Conservation (phyloP, 2,797 vertebrate species). For the Enteromius paludinosus region DNA sequence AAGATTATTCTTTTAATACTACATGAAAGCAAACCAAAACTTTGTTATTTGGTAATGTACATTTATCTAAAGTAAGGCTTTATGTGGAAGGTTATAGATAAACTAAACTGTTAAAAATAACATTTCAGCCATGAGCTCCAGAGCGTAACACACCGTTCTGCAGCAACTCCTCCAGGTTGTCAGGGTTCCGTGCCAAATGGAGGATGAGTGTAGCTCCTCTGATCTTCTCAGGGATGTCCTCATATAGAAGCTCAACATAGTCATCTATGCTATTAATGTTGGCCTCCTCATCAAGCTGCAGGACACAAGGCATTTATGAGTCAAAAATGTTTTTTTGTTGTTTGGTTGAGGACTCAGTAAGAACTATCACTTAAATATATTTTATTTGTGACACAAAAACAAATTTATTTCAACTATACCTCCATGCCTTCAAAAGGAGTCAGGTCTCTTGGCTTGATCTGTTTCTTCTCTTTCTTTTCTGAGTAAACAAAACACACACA, state of each 20-base stretch:
- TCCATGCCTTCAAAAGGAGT: constrained; percentile 88
- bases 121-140: background rate
- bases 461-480: constrained; percentile 87
- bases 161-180: constrained; percentile 92
- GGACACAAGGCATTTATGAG: background rate
- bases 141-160: constrained; percentile 79
- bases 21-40: background rate
- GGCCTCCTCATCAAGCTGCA: constrained; percentile 84
- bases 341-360: background rate
- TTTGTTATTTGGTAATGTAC: background rate
- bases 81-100: background rate
- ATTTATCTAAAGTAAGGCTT: background rate
- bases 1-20: background rate
- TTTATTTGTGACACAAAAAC: background rate
- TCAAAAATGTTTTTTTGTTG: constrained; percentile 8
- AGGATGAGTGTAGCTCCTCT: constrained; percentile 89
- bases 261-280: constrained; percentile 90
- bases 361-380: background rate
- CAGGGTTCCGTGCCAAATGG: constrained; percentile 89
- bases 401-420: constrained; percentile 71
- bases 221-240: constrained; percentile 92
- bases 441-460: constrained; percentile 84
- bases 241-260: constrained; percentile 92
- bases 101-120: background rate
- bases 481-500: constrained; percentile 31